A percentile compares a stretch with the other conserved stretches of the same genome.
phyloP scores from a whole-genome alignment of 2,797 vertebrate genomes.

The Synaphobranchus kaupii region DNA sequence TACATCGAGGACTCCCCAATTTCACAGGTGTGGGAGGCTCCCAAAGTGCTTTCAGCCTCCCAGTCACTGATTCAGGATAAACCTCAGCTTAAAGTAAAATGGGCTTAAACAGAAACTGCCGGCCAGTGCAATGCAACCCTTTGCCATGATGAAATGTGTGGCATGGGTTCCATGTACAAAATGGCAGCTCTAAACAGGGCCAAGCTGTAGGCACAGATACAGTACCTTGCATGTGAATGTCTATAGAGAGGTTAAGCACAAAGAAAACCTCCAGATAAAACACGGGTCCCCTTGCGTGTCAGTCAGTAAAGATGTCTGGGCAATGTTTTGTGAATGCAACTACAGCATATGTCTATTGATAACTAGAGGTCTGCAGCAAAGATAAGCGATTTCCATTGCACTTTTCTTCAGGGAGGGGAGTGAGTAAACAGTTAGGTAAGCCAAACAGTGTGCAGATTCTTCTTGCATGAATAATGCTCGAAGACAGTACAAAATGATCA shows the following conservation, averaged over 20 bases:
- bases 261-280: neutral
- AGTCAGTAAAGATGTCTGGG: neutral
- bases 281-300: neutral
- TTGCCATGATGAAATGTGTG: neutral
- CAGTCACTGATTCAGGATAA: neutral
- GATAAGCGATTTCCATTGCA: neutral
- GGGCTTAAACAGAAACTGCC: neutral
- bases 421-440: neutral
- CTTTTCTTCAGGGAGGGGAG: neutral
- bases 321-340: neutral
- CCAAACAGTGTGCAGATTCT: neutral
- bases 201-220: neutral
- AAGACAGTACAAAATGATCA: neutral
- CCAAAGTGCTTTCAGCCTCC: neutral
- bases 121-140: neutral
- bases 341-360: neutral
- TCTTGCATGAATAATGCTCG: neutral
- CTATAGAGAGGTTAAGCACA: neutral
- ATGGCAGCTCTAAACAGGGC: neutral
- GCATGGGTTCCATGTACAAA: neutral
- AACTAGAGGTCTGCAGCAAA: neutral
- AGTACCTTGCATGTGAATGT: neutral
- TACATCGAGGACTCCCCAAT: neutral
- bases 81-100: neutral
- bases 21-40: neutral